Percentiles rank a stretch among this genome's conserved stretches.
These are phyloP conservation scores for Phengaris alcon DNA, from an alignment of 2,888 invertebrate genomes.

Conservation along the genomic window DNA sequence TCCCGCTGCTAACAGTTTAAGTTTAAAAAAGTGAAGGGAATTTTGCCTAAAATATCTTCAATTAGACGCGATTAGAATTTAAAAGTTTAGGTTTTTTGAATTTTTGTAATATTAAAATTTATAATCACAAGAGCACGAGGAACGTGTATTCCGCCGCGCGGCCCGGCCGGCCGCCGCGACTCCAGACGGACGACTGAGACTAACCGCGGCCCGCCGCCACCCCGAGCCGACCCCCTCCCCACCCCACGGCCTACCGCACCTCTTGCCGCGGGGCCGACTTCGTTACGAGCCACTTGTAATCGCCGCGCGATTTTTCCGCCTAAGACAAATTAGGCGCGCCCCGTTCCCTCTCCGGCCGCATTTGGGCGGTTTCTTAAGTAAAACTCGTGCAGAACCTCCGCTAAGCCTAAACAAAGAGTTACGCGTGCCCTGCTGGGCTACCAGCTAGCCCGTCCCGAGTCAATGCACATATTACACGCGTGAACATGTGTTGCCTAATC, in stretches of 20 bases:
- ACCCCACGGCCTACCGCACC: constrained; percentile 44
- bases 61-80: constrained; percentile 67
- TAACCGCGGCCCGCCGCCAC: constrained; percentile 58
- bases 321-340: constrained; percentile 78
- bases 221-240: constrained; percentile 44
- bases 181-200: constrained; percentile 78
- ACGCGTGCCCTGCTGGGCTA: not conserved
- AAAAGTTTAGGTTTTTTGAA: constrained; percentile 46
- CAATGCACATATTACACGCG: constrained; percentile 18
- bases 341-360: constrained; percentile 53
- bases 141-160: constrained; percentile 77
- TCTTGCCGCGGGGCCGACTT: constrained; percentile 64
- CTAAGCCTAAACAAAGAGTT: constrained; percentile 41
- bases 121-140: constrained; percentile 80
- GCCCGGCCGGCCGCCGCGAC: constrained; percentile 78
- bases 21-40: constrained; percentile 64
- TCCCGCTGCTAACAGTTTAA: constrained; percentile 65
- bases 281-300: constrained; percentile 80
- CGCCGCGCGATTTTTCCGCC: constrained; percentile 78
- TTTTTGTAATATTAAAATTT: constrained; percentile 70
- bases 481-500: constrained; percentile 36
- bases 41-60: constrained; percentile 74
- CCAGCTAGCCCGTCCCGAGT: not conserved
- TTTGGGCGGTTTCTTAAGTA: constrained; percentile 67
- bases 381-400: constrained; percentile 60